A percentile compares a stretch with the other conserved stretches of the same genome.
These are phyloP conservation scores for Chauna torquata DNA, from an alignment of 2,113 vertebrate species.

Conservation along the genomic window DNA sequence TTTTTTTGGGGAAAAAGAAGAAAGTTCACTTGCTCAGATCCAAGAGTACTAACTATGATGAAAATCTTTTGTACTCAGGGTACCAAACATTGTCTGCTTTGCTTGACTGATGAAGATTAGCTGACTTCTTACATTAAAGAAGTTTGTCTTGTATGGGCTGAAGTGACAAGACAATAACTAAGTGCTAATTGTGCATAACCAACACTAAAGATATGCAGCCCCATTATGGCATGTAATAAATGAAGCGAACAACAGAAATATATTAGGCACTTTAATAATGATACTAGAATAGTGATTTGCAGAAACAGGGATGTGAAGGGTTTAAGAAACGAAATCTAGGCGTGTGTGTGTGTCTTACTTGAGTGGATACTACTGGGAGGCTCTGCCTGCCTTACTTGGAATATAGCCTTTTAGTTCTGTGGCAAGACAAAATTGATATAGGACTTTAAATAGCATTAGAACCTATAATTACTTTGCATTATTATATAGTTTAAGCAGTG, in stretches of 20 bases:
- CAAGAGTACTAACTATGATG: constrained; percentile 69
- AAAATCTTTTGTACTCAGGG: constrained; percentile 78
- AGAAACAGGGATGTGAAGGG: constrained; percentile 58
- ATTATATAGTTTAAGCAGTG: constrained; percentile 76
- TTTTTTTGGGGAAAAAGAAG: background rate
- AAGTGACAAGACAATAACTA: constrained; percentile 91
- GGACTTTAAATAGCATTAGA: constrained; percentile 77
- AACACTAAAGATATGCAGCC: constrained; percentile 77
- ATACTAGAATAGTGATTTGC: constrained; percentile 60
- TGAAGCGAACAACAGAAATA: constrained; percentile 77
- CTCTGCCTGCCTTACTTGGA: constrained; percentile 55
- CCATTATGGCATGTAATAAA: constrained; percentile 78
- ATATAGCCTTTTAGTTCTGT: constrained; percentile 64
- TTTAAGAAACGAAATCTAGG: constrained; percentile 70
- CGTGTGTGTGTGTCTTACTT: constrained; percentile 42
- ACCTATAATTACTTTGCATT: constrained; percentile 78
- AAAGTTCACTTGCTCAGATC: constrained; percentile 1
- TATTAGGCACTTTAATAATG: constrained; percentile 78
- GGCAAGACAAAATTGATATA: constrained; percentile 77
- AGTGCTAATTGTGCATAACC: constrained; percentile 93
- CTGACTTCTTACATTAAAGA: constrained; percentile 86
- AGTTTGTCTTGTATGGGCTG: constrained; percentile 84
- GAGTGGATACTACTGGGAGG: constrained; percentile 32
- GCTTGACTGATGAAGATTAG: constrained; percentile 88
- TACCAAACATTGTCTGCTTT: constrained; percentile 76